Base-by-base conservation (phyloP, 2,113 vertebrate species). In the Melanostigma gelatinosum region DNA sequence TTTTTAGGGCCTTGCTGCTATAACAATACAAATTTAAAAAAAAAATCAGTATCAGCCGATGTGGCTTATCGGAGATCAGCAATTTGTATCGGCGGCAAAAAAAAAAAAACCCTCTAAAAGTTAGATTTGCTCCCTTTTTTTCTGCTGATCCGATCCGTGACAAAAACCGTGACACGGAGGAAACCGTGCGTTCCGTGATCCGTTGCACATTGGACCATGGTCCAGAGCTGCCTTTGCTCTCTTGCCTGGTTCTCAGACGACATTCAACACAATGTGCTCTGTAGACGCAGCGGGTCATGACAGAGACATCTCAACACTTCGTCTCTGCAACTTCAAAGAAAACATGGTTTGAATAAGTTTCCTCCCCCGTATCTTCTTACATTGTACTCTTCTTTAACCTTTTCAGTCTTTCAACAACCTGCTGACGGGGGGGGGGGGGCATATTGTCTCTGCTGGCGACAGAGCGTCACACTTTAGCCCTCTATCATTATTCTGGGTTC, bases 401-500 rank as follows among this genome's bases (percentile, higher is more conserved):
- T 42, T 72, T 38, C 16, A 16, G 54, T 38, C 50, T 62, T 67
- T 73, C n/a, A 79, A 64, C 65, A 50, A 50, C 67, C 63, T 54
- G n/a, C 77, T 81, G 65, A 79, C 72, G 34, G 66, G 83, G 27
- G 29, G 10, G 22, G 34, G 66, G 83, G 27, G 29, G 18, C 38
- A 63, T 22, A 10, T 44, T 32, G 40, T 36, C 54, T 75, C 72
- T 63, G 18, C 32, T 57, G 73, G 42, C 1, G 15, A 77, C 32
- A 27, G n/a, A 85, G 44, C 79, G 10, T 74, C 72, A 79, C 71
- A 38, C 69, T 62, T 52, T 16, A 48, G 57, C 46, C 57, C 77
- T 69, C 65, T 66, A 24, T 85, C 68, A 76, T 88, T 83, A 75
- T 16, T 77, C 74, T 38, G 75, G 18, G 52, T 62, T 75, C 79